Conservation (phyloP, 37 sponge, comb jelly and placozoan species). For the Geodia barretti region DNA sequence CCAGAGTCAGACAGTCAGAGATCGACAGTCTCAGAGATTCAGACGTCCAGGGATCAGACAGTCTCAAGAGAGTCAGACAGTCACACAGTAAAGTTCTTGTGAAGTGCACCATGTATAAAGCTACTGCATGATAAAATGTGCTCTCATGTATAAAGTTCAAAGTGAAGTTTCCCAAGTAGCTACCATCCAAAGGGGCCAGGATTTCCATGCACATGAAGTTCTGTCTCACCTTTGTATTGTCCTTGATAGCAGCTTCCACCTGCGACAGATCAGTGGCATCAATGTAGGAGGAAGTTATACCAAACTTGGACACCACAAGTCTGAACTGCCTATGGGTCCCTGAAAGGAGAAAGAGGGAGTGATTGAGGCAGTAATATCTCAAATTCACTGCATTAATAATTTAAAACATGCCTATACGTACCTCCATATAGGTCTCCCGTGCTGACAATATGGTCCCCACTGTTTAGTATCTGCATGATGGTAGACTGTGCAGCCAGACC, state of each 20-base stretch:
- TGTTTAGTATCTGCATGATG: conserved; percentile 67
- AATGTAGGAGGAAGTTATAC: conserved; percentile 66
- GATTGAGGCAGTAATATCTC: too few relatives aligned
- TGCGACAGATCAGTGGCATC: conserved; percentile 75
- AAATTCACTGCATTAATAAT: too few relatives aligned
- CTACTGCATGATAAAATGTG: background rate
- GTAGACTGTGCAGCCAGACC: conserved; percentile 86
- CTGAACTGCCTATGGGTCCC: conserved; percentile 88
- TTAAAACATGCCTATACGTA: conserved; percentile 14
- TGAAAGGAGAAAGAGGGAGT: conserved; percentile 13
- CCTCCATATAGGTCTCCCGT: conserved; percentile 95
- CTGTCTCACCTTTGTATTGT: conserved; percentile 88
- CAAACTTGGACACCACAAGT: conserved; percentile 68
- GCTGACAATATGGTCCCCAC: conserved; percentile 88
- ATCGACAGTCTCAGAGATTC: too few relatives aligned
- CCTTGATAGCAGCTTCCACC: conserved; percentile 69
- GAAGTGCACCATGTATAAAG: background rate
- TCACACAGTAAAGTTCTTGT: too few relatives aligned
- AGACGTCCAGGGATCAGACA: too few relatives aligned
- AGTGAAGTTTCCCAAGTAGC: background rate
- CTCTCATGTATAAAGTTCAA: background rate
- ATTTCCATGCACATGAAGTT: background rate
- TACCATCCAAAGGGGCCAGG: background rate
- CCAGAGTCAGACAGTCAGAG: too few relatives aligned
- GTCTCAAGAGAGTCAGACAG: too few relatives aligned